Base-by-base conservation (phyloP, 1,140 invertebrate genomes). In the Listronotus bonariensis region DNA sequence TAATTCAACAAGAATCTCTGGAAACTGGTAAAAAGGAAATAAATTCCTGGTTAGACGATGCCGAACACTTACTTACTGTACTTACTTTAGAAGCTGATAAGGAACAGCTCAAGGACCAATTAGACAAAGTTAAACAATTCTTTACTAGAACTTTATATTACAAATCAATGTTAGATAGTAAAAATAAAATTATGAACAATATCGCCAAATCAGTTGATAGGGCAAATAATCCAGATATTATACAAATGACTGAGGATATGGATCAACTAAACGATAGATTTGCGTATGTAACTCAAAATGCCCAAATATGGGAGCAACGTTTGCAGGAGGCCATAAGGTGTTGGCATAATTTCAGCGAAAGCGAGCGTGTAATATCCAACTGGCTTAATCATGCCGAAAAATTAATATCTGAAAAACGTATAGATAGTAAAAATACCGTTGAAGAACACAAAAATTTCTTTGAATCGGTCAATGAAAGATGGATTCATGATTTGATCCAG, bases 121-220 rank as follows among this genome's bases (percentile, higher is more conserved):
- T 96, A 18, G 91, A 94, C 52, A 87, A 85, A 69, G 91, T 97
- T 73, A 94, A 95, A 77, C 84, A 86, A 14, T 95, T 95, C 81
- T 95, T 96, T 77, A 89, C 92, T 0, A 86, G 93, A 61, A 92
- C 88, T 0, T 85, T 93, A 0, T 96, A 96, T 77, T 96, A 96
- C 78, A 92, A 91, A 75, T 95, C 93, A 0, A 95, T 96, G 89
- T 76, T 97, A 41, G 93, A 96, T 70, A 96, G 92, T 72, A 96
- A 96, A 79, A 96, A 95, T 77, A 96, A 96, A 81, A 88, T 96
- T n/a, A 89, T 95, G 78, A 87, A 89, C 66, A 95, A 88, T 72
- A 90, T 97, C n/a, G 82, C 91, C 0, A 90, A 90, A 72, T 86
- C 90, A 0, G 86, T 92, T 4, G 87, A 90, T 52, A 81, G 86